Evolutionary conservation across 2,797 vertebrate genomes (phyloP), one percentile per base, ranked within the genome.

Genomic region (Glyptemys insculpta): DNA sequence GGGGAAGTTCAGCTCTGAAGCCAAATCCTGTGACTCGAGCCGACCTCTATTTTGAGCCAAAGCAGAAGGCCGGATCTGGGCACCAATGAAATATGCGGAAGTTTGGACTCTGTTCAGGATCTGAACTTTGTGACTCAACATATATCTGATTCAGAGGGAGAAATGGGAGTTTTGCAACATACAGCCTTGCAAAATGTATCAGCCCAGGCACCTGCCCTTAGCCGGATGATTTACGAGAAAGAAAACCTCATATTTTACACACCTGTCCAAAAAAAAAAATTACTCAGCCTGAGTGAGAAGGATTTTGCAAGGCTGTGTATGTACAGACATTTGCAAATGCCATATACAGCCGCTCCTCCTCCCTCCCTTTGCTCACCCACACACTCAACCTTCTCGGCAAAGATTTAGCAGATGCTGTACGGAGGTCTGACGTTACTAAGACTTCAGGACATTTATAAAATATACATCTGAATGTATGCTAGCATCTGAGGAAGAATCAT

Each of bases 361-460:
- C 65, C n/a, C 19, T 5, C 27, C 25, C 74, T 47, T 44, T 47
- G 44, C 68, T 93, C 41, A 1, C 41, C 1, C 88, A 81, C 78
- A 79, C 88, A 21, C 31, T 82, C 90, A 50, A 5, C 62, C 65
- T 53, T 90, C 41, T 68, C 74, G 6, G 3, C 50, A 41, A 81
- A 93, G 65, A 90, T 88, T 44, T 41, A 95, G 91, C 92, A 91
- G 92, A 85, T 85, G 86, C 86, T 18, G 1, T 89, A 83, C 83
- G 65, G 88, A 49, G 14, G 86, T 16, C 50, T 4, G 88, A 85
- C 83, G 49, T 3, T 0, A 2, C 9, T 31, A 72, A 1, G 1
- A 90, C 91, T 92, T 87, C 86, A 80, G 3, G 1, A 88, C 82
- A 89, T 79, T 88, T 81, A 76, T 79, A 31, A 74, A 59, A 0